phyloP scores from a whole-genome alignment of 2,888 invertebrate genomes.

The Leptinotarsa peninsularis region DNA sequence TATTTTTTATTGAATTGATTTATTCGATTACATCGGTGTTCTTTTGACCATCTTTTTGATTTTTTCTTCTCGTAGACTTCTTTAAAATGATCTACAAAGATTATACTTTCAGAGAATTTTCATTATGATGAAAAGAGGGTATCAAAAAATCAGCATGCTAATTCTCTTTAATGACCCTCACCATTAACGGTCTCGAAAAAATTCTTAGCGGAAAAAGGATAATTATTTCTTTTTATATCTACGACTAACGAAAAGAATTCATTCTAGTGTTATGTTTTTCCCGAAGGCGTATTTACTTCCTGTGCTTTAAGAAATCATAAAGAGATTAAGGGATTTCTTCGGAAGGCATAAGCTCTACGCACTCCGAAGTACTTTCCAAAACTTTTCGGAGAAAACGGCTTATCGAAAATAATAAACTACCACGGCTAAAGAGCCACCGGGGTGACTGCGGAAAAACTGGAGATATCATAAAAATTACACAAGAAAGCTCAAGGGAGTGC shows the following conservation, averaged over 20 bases:
- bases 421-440: constrained; percentile 41
- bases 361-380: constrained; percentile 49
- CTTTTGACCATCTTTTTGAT: too few species aligned
- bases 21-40: too few species aligned
- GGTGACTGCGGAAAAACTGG: constrained; percentile 40
- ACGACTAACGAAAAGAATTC: neutral
- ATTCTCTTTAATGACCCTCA: too few species aligned
- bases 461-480: constrained; percentile 42
- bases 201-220: neutral
- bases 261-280: constrained; percentile 26
- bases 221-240: neutral
- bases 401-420: constrained; percentile 57
- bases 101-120: too few species aligned
- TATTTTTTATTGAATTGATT: too few species aligned
- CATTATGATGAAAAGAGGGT: too few species aligned
- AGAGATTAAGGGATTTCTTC: constrained; percentile 54
- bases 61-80: too few species aligned
- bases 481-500: constrained; percentile 32
- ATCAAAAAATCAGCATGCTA: too few species aligned
- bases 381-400: constrained; percentile 52
- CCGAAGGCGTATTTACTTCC: constrained; percentile 36
- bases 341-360: constrained; percentile 50
- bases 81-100: too few species aligned
- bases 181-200: neutral
- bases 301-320: constrained; percentile 57